Evolutionary conservation across 2,888 invertebrate genomes (phyloP).

Genomic region (Apodemia zela): DNA sequence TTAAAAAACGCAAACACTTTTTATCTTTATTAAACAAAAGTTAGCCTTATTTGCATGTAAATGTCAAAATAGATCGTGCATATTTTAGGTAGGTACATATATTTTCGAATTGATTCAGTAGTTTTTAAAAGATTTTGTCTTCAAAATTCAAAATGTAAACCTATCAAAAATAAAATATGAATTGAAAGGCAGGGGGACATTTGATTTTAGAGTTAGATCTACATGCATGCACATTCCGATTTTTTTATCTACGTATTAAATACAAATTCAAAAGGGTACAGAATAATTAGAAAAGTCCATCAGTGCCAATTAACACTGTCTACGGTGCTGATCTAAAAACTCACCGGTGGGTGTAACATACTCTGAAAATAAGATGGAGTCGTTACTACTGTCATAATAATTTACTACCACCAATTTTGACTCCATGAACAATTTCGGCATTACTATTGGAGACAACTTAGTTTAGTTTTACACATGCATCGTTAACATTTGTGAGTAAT

Average conservation of each 20-base stretch:
- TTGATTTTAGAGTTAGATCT: constrained; percentile 17
- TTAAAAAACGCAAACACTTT: neutral
- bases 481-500: neutral
- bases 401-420: constrained; percentile 67
- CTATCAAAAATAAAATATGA: neutral
- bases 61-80: too few species aligned
- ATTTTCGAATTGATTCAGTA: too few species aligned
- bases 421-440: constrained; percentile 68
- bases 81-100: too few species aligned
- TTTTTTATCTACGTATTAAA: constrained; percentile 36
- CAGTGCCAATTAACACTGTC: constrained; percentile 39
- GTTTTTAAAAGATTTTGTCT: too few species aligned
- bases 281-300: constrained; percentile 28
- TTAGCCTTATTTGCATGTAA: too few species aligned
- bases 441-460: constrained; percentile 38
- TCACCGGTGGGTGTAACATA: constrained; percentile 79
- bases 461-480: constrained; percentile 17
- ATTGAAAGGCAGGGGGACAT: neutral
- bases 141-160: neutral
- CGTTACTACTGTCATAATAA: constrained; percentile 64
- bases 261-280: constrained; percentile 33
- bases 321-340: constrained; percentile 69
- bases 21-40: neutral
- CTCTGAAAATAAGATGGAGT: constrained; percentile 80
- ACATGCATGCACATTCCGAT: constrained; percentile 42